Evolutionary conservation across 2,888 invertebrate species (phyloP).

Genomic region (Chydorus sphaericus): DNA sequence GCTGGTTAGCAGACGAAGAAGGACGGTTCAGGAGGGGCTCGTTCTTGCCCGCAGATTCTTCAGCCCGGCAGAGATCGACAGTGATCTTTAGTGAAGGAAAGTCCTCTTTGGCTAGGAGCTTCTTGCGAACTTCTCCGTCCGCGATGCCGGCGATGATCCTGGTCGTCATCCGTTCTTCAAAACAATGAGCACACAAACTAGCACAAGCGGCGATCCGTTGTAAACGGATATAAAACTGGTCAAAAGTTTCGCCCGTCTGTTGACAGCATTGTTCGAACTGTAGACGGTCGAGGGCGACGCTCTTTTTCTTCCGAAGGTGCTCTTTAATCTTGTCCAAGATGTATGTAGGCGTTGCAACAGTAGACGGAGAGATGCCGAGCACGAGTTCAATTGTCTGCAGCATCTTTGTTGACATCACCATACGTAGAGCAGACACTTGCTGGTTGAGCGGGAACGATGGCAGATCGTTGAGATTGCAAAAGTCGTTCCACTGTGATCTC

Average conservation of each 20-base stretch:
- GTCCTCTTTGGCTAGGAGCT: neutral
- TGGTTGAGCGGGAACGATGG: neutral
- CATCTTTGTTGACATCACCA: neutral
- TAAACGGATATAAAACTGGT: constrained; percentile 6
- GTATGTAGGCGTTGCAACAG: neutral
- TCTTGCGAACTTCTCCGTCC: constrained; percentile 5
- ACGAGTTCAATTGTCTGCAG: neutral
- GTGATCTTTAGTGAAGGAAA: neutral
- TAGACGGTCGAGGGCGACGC: constrained; percentile 9
- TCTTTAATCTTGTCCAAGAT: neutral
- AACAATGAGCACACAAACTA: neutral
- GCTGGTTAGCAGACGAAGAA: neutral
- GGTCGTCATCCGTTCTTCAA: constrained; percentile 1
- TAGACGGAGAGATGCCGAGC: neutral
- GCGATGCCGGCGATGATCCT: neutral
- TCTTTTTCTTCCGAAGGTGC: neutral
- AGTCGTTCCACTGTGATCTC: neutral
- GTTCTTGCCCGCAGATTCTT: constrained; percentile 5
- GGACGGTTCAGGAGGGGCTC: neutral
- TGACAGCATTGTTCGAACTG: constrained; percentile 10
- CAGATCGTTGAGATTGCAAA: neutral
- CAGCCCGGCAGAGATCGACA: constrained; percentile 1
- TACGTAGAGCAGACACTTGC: neutral
- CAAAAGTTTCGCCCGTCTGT: neutral
- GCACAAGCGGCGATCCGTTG: neutral